Evolutionary conservation across 2,797 vertebrate genomes (phyloP).

Genomic region (Acanthiza pusilla): DNA sequence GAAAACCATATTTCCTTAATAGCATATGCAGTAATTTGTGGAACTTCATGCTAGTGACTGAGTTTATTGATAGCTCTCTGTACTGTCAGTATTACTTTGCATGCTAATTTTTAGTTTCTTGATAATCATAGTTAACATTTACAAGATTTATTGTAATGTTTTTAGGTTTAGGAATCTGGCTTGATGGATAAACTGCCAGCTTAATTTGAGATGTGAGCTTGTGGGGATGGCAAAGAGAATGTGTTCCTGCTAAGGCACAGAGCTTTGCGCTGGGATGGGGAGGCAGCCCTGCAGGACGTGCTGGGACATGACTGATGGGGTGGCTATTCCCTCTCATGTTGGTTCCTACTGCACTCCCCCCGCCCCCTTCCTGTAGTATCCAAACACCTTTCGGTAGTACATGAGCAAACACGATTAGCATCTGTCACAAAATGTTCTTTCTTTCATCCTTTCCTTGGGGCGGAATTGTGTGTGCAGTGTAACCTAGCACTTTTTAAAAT

Average conservation of each 20-base stretch:
- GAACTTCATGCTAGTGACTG: neutral
- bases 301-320: neutral
- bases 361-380: neutral
- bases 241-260: neutral
- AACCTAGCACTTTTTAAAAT: neutral
- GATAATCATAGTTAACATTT: neutral
- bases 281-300: neutral
- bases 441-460: slow-evolving; percentile 28
- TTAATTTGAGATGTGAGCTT: neutral
- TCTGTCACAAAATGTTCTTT: slow-evolving; percentile 51
- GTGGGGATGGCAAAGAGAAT: neutral
- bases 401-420: slow-evolving; percentile 30
- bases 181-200: neutral
- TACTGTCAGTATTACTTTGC: neutral
- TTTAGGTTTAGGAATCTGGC: neutral
- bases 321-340: neutral
- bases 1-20: neutral
- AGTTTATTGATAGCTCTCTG: neutral
- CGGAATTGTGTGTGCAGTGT: neutral
- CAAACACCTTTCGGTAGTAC: neutral
- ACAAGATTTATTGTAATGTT: neutral
- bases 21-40: neutral
- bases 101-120: neutral
- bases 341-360: neutral
- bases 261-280: neutral